These are phyloP conservation scores for Tholera decimalis DNA, from an alignment of 2,888 invertebrate species.

Conservation along the genomic window DNA sequence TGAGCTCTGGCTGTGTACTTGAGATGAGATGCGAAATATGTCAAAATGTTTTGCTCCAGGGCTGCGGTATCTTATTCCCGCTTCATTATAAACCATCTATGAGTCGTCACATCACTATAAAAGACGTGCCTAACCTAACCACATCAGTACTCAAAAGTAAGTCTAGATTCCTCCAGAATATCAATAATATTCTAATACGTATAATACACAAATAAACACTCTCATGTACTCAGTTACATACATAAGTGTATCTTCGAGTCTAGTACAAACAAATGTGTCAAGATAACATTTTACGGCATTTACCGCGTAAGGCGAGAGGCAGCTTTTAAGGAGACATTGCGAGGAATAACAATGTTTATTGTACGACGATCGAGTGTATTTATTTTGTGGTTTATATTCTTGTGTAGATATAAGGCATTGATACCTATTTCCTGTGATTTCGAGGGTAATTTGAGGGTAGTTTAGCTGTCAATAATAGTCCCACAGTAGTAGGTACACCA, in stretches of 20 bases:
- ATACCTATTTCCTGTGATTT: constrained; percentile 5
- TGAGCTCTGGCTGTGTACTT: too few relatives aligned
- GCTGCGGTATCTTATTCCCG: too few relatives aligned
- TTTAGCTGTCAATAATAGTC: too few relatives aligned
- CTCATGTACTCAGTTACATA: background rate
- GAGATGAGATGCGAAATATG: too few relatives aligned
- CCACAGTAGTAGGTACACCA: too few relatives aligned
- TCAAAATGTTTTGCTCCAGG: too few relatives aligned
- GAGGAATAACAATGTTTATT: constrained; percentile 61
- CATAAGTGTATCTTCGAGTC: background rate
- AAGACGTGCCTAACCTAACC: too few relatives aligned
- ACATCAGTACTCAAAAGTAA: too few relatives aligned
- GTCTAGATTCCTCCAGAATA: background rate
- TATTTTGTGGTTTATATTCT: constrained; percentile 2
- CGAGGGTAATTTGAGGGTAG: background rate
- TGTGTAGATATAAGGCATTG: constrained; percentile 1
- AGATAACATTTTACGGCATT: constrained; percentile 55
- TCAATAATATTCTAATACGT: constrained; percentile 6
- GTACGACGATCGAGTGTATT: constrained; percentile 12
- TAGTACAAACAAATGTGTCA: constrained; percentile 32
- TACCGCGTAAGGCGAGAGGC: constrained; percentile 50
- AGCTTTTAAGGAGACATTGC: constrained; percentile 50
- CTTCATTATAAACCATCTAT: too few relatives aligned
- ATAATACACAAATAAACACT: background rate
- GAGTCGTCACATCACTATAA: too few relatives aligned